These are phyloP conservation scores for Nibea albiflora DNA, from an alignment of 2,113 vertebrate species.

Conservation along the genomic window DNA sequence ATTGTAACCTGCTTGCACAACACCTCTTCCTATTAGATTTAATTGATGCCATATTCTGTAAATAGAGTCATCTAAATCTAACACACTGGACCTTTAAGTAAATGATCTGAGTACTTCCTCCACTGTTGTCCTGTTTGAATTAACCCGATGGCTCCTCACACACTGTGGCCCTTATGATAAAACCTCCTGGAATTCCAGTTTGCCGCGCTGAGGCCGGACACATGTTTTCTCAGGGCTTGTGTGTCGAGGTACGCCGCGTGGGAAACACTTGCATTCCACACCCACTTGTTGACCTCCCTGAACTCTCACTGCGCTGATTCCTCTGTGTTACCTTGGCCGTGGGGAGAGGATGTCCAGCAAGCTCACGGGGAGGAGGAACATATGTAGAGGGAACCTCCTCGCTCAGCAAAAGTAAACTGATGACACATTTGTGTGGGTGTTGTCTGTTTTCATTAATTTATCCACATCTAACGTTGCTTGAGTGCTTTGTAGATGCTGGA, in stretches of 20 bases:
- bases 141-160: constrained; percentile 15
- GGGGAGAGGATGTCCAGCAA: constrained; percentile 66
- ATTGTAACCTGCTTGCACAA: no score
- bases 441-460: constrained; percentile 52
- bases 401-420: constrained; percentile 59
- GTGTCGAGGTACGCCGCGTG: constrained; percentile 63
- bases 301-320: constrained; percentile 65
- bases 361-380: constrained; percentile 56
- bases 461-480: constrained; percentile 18
- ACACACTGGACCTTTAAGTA: neutral
- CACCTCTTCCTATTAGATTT: no score
- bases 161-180: constrained; percentile 12
- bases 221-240: constrained; percentile 63
- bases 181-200: constrained; percentile 46
- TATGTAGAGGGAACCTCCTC: constrained; percentile 48
- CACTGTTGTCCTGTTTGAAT: constrained; percentile 15
- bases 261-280: constrained; percentile 78
- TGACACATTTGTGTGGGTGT: constrained; percentile 54
- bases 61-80: no score
- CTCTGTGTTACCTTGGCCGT: constrained; percentile 55
- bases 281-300: constrained; percentile 76
- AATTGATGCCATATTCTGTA: no score
- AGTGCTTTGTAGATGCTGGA: neutral
- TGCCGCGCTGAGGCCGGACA: constrained; percentile 45
- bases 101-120: neutral